phyloP scores from a whole-genome alignment of 1,140 invertebrate genomes.

The Bombus pyrosoma region DNA sequence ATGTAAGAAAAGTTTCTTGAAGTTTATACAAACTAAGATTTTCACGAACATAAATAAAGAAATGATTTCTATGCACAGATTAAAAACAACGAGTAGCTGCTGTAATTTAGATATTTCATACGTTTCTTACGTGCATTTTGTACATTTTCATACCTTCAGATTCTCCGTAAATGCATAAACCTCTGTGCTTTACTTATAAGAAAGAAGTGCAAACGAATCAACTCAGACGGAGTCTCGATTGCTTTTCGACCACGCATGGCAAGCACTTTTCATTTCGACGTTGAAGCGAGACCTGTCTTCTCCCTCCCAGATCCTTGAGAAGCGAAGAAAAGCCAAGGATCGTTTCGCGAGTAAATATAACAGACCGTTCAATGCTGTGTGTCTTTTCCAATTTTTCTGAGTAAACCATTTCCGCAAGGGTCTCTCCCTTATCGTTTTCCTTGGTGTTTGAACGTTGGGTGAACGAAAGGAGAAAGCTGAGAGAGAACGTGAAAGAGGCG shows the following conservation, averaged over 20 bases:
- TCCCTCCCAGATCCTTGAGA: neutral
- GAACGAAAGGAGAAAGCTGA: neutral
- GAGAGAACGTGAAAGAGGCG: neutral
- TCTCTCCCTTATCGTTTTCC: constrained; percentile 40
- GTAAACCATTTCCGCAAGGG: constrained; percentile 54
- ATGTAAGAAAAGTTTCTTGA: neutral
- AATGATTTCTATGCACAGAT: neutral
- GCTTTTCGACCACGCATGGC: constrained; percentile 12
- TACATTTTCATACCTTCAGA: neutral
- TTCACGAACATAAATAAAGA: neutral
- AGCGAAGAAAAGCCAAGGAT: constrained; percentile 39
- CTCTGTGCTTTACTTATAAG: neutral
- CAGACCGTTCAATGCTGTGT: constrained; percentile 49
- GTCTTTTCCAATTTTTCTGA: constrained; percentile 54
- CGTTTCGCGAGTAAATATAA: constrained; percentile 47
- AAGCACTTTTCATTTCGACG: constrained; percentile 25
- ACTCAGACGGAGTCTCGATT: neutral
- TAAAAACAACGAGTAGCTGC: neutral
- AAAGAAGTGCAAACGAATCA: neutral
- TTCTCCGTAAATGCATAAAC: neutral
- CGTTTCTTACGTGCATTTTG: no score
- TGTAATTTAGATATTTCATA: neutral
- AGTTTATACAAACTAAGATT: neutral
- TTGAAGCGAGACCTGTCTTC: neutral
- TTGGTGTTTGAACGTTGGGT: constrained; percentile 44